Conservation (phyloP, 2,113 vertebrate genomes). For the Microtus montanus region DNA sequence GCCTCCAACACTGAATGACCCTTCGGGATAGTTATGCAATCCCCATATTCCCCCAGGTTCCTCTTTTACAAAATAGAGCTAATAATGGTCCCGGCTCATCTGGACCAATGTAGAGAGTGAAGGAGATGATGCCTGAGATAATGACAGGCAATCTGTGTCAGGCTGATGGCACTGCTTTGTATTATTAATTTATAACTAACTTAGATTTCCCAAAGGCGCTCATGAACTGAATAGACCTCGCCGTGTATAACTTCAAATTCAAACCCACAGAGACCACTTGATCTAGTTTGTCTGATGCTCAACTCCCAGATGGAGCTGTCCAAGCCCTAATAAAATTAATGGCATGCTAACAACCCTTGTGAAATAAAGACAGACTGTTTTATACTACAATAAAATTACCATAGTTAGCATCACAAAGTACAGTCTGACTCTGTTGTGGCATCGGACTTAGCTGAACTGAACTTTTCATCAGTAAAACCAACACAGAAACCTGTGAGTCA, state of each 20-base stretch:
- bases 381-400: background rate
- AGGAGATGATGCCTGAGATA: background rate
- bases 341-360: background rate
- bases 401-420: background rate
- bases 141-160: background rate
- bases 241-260: background rate
- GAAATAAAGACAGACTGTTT: background rate
- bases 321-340: conserved; percentile 2
- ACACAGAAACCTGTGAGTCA: background rate
- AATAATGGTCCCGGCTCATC: background rate
- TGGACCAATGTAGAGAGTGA: background rate
- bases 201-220: background rate
- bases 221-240: conserved; percentile 5
- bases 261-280: conserved; percentile 12
- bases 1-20: background rate
- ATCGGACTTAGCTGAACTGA: background rate
- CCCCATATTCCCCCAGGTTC: background rate
- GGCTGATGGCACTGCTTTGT: background rate
- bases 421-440: background rate
- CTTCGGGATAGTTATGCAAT: background rate
- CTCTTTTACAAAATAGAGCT: background rate
- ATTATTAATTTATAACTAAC: background rate
- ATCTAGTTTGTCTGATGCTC: conserved; percentile 15
- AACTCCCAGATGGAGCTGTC: background rate
- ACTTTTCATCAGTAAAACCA: background rate